Evolutionary conservation across 2,888 invertebrate genomes (phyloP), one percentile per base, ranked within the genome.

Genomic region (Spisula subtruncata): DNA sequence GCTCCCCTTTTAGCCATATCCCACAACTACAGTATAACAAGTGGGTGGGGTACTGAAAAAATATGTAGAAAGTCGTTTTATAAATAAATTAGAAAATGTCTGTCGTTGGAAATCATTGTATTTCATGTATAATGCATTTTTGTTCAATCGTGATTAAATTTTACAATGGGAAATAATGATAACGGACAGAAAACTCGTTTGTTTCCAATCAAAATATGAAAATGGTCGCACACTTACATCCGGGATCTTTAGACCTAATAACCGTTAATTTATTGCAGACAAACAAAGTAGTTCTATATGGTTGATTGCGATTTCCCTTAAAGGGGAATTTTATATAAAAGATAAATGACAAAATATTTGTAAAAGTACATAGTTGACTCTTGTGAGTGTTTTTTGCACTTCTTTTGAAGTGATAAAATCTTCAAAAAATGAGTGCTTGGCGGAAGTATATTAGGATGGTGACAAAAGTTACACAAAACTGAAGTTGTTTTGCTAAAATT

Each of bases 1-100:
- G 97, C 96, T 71, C 91, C 93, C 88, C 97, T 92, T 89, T 97
- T 97, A 1, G 96, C 91, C 96, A 96, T 96, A 66, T 66, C 60
- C 60, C 25, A 66, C 60, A 25, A 66, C 25, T 66, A n/a, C 60
- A 25, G 18, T 4, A 18, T 10, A 46, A 25, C 1, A 20, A 81
- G 81, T 86, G 86, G 86, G 86, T 86, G 86, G 86, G 81, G 86
- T 86, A 60, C 54, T 25, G 75, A 20, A 60, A 41, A 35, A 41
- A 41, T 56, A 75, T 14, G 16, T 56, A 80, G 35, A 86, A 81
- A 81, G 46, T 14, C 5, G 32, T 41, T 66, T 83, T 29, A 12
- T 18, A 6, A 29, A 20, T 0, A 41, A 46, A 25, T 14, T 14
- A 25, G 12, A 25, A 0, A 8, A n/a, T 83, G 83, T 46, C 83